Evolutionary conservation across 2,888 invertebrate genomes (phyloP), one percentile per base, ranked within the genome.

Genomic region (Synergus umbraculus): DNA sequence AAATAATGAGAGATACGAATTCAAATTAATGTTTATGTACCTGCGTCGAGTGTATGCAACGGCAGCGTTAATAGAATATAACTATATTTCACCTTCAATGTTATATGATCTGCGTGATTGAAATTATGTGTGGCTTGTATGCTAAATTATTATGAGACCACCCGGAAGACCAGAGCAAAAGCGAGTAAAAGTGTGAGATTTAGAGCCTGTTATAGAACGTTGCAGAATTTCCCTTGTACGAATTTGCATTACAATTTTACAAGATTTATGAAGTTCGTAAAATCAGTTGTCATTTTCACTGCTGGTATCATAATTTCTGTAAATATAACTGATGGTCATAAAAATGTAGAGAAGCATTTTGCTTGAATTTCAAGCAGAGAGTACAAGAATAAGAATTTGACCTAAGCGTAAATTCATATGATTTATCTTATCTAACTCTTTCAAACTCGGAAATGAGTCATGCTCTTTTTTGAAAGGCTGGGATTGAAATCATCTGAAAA

Each of bases 1-100:
- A 18, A 67, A 67, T 44, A 67, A 67, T 43, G 67, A 46, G 67
- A 46, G 46, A 43, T 44, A 44, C 83, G 84, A 83, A 78, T 84
- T 85, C 83, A 80, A 82, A 84, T 83, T 87, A 87, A 87, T 67
- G 44, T 67, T 67, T 18, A 67, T 67, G n/a, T 43, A 18, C 8
- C 49, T 15, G 41, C 43, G 18, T 12, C 44, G 10, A 67, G 44
- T 46, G 46, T 67, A 22, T 67, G 22, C 46, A 67, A 4, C 12
- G 60, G 13, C 46, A 67, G 10, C 12, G 60, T 13, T 60, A 18
- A 29, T 60, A 60, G 22, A 60, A 22, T 60, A 60, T 9, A 22
- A 60, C 1, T 12, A 18, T 60, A 60, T 22, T 22, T 60, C 22
- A 29, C 22, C 10, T 60, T 60, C 4, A 22, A 29, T 29, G 29